Base-by-base conservation (phyloP, 2,888 invertebrate species). In the Dynastes hyllus region DNA sequence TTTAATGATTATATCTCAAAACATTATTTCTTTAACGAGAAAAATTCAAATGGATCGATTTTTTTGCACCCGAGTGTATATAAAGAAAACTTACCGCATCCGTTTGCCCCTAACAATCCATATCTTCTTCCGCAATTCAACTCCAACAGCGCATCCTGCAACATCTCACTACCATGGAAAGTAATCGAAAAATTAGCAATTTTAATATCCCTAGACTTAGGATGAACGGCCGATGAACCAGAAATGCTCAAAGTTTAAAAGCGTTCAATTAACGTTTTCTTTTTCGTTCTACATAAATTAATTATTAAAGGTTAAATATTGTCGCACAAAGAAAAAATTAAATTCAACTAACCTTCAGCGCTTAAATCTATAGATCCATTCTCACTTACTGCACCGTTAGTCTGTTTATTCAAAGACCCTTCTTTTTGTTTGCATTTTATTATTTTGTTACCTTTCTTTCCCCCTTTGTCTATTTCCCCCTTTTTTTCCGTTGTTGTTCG, bases 31-130 rank as follows among this genome's bases (percentile, higher is more conserved):
- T 22, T 22, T 22, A 22, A 22, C 22, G 22, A 22, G 22, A 22
- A 0, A 22, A 22, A 22, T 22, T 22, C 22, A 22, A 22, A 22
- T 22, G 22, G 22, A 22, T 22, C 22, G 22, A 22, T 22, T 22
- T 22, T 22, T 22, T 22, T 22, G 22, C 22, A 22, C 22, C 22
- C 1, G 22, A 22, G 22, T 22, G 3, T 77, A 9, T 22, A 53
- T 22, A 16, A 70, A 79, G 22, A 78, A 53, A 78, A 13, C 92
- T 86, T 90, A 92, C 99, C 99, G 88, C 97, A 96, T 83, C 99
- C 99, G 89, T 99, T 99, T n/a, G 97, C 92, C 76, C 99, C 99
- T 84, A 99, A 93, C 9, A 99, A 92, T 84, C 99, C 99, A 88
- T 99, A 99, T 84, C 85, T 93, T 82, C 98, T 92, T 0, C 99